A percentile compares a stretch with the other conserved stretches of the same genome.
phyloP scores from a whole-genome alignment of 2,113 vertebrate species.

The Rhombomys opimus region DNA sequence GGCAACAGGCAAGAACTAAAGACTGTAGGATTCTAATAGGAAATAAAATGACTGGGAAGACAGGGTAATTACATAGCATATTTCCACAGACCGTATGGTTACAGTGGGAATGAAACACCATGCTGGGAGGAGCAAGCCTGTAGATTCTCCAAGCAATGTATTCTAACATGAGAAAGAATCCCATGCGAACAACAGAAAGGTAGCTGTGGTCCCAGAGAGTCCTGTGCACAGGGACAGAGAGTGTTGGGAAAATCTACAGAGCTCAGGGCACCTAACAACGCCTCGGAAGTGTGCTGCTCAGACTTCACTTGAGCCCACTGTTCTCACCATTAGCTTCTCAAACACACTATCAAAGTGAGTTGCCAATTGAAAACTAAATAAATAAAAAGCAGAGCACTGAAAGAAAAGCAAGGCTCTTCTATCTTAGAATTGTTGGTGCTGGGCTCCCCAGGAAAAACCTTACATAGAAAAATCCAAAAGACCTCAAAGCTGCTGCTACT shows the following conservation, averaged over 20 bases:
- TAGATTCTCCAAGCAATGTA: not conserved
- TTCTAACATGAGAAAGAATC: not conserved
- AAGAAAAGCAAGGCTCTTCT: not conserved
- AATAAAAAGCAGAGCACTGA: not conserved
- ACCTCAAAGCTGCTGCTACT: not conserved
- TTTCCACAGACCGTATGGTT: not conserved
- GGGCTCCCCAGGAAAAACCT: constrained; percentile 25
- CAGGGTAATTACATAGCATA: no score
- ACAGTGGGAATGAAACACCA: not conserved
- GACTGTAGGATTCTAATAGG: not conserved
- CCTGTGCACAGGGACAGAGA: fast-evolving
- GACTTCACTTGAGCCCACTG: not conserved
- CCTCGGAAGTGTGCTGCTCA: not conserved
- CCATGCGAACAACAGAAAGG: not conserved
- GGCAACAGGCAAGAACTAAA: not conserved
- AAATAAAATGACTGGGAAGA: not conserved
- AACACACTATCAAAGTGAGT: not conserved
- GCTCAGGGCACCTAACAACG: not conserved
- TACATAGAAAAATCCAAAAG: not conserved
- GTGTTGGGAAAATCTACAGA: not conserved
- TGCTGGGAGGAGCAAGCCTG: not conserved
- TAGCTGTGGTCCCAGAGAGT: no score
- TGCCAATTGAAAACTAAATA: not conserved
- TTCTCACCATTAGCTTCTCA: not conserved
- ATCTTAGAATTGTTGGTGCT: not conserved